Base-by-base conservation (phyloP, 2,888 invertebrate genomes). In the Horisme vitalbata region DNA sequence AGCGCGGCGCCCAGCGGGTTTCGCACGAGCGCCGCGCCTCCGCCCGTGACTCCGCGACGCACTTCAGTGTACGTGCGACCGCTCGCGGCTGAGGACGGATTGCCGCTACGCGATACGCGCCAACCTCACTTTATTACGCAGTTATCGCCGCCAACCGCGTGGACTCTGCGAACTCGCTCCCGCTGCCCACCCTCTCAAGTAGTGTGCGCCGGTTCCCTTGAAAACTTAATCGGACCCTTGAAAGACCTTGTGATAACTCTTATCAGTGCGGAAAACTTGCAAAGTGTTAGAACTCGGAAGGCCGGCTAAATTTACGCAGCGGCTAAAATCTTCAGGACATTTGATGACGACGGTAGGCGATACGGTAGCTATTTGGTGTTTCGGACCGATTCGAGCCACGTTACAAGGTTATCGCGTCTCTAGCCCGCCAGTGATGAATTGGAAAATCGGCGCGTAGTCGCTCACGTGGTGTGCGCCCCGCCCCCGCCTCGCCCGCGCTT, bases 391-490 rank as follows among this genome's bases (percentile, higher is more conserved):
- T 68, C 57, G 66, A 80, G 85, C 86, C 83, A 87, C 85, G 86
- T 84, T 87, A 86, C 89, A 88, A 88, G 89, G 89, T 88, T 87
- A 88, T 82, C 83, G 83, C 83, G 83, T 75, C 77, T 86, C 79
- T 83, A 78, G 82, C 75, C 79, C 79, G 79, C 83, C 73, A 79
- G 86, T 84, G 87, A 88, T 89, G 88, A 88, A 88, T 88, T 88
- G 87, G 83, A 88, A 88, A 89, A 88, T 88, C 87, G 85, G 88
- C 89, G 88, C 87, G 86, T 88, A 88, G 87, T 83, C 79, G 79
- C 85, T 88, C 87, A 88, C 87, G 87, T 87, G 87, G 88, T 88
- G 69, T 65, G 74, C 76, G 83, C 85, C 84, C 85, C 85, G 83
- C 83, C 83, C 85, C 82, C 82, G 81, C 79, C 68, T 76, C 79